Base-by-base conservation (phyloP, 64 coral and sea anemone species). In the Catalaphyllia jardinei region DNA sequence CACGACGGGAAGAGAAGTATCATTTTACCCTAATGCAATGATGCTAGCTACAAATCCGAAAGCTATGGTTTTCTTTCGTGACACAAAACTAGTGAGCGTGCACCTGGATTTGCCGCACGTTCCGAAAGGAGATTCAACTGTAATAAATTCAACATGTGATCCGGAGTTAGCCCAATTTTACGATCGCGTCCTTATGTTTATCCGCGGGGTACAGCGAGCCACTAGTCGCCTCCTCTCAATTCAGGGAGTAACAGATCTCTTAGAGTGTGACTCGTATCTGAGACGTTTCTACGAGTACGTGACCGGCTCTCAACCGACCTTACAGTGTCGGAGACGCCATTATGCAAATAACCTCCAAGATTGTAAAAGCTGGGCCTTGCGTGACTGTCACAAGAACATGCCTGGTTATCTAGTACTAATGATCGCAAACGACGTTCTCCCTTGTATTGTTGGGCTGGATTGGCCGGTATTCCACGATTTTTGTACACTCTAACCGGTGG, bases 351-450 rank as follows among this genome's bases (percentile, higher is more conserved):
- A 75, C 0, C 51, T 87, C 14, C 50, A 31, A 8, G 72, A 75
- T 57, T 92, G 91, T 77, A 92, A 92, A 31, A 24, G 13, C 18
- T 92, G 91, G 91, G 91, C 91, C 1, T 4, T 62, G 9, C 4
- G 24, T 18, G 42, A 78, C 11, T 93, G 91, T 49, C 52, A 2
- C 65, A 93, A 8, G 91, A 93, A 50, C 30, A 63, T 59, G 25
- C 55, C 4, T 86, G 71, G 71, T 22, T 88, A 13, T 0, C 67
- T 31, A 82, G 46, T 75, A 31, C 57, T 52, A 8, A 19, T 25
- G 28, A 69, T 74, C 42, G 51, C 27, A 17, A 82, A 16, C 2
- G 22, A 3, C 49, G 75, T 1, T 78, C 75, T n/a, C 52, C 20
- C 25, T 78, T 4, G 22, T 24, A 5, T 20, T 50, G 49, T 38